Base-by-base conservation (phyloP, 2,797 vertebrate species). In the Anguilla pacifica region DNA sequence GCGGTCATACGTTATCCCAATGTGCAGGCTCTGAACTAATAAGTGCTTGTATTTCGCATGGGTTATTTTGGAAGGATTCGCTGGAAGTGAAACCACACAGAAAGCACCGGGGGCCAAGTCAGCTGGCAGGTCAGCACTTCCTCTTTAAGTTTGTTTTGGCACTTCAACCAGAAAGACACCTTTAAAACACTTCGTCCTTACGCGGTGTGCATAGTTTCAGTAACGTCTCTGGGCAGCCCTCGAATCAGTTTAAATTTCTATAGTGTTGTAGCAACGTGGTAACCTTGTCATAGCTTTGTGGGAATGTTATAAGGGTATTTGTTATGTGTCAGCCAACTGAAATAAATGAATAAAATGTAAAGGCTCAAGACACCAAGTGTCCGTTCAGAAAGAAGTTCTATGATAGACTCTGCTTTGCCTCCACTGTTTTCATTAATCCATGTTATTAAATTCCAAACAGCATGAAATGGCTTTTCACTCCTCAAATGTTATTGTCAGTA, bases 401-500 rank as follows among this genome's bases (percentile, higher is more conserved):
- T 77, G 39, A 19, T 77, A 3, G 74, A 77, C 74, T 77, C 74
- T 77, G 74, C 74, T 77, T 77, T 77, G 74, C 74, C 74, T 43
- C n/a, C 31, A 82, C 59, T 84, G 28, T 46, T 28, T 57, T 84
- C 51, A 55, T 9, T 70, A 39, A 84, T 46, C 61, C 61, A 84
- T n/a, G 61, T 59, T 84, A 83, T 11, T 64, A 49, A 74, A 84
- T 55, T 51, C 19, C 15, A 57, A 67, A 51, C 6, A 72, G 31
- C n/a, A 72, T 31, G 9, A 31, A 72, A 31, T 53, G 28, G 31
- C 51, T 17, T 84, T 15, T 25, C 31, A 7, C 49, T 35, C 39
- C 15, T 77, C 74, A 77, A 19, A 77, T 77, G 39, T 77, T 77
- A 77, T 77, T 77, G 74, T 49, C 82, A 31, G 82, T 83, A 28